Evolutionary conservation across 2,888 invertebrate species (phyloP).

Genomic region (Epistrophella euchroma): DNA sequence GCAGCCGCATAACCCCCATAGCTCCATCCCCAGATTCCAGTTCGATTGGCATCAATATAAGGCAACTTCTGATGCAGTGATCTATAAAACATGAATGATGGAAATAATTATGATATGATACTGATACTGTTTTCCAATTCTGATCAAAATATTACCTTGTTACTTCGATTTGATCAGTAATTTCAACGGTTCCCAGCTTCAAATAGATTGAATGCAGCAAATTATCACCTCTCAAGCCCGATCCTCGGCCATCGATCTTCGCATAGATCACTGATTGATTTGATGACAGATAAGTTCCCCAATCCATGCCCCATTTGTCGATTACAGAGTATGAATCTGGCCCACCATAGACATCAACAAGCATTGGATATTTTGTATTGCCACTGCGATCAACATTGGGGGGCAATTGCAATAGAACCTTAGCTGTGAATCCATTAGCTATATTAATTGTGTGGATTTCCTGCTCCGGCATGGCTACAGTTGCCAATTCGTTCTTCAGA

Average conservation of each 20-base stretch:
- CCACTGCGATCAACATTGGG: conserved; percentile 88
- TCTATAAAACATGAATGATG: conserved; percentile 73
- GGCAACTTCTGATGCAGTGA: conserved; percentile 86
- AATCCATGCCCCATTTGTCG: conserved; percentile 92
- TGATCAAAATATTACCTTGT: conserved; percentile 85
- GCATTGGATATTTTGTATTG: conserved; percentile 89
- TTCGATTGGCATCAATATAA: conserved; percentile 91
- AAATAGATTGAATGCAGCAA: conserved; percentile 93
- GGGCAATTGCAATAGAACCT: conserved; percentile 90
- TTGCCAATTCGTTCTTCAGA: conserved; percentile 84
- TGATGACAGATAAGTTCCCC: conserved; percentile 94
- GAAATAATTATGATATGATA: too few species aligned
- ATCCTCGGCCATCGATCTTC: conserved; percentile 95
- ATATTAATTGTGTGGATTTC: conserved; percentile 87
- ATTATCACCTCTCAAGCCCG: conserved; percentile 92
- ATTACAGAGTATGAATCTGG: conserved; percentile 93
- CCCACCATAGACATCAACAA: conserved; percentile 96
- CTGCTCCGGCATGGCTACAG: conserved; percentile 86
- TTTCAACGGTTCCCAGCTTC: conserved; percentile 94
- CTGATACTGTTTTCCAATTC: not conserved
- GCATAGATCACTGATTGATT: conserved; percentile 94
- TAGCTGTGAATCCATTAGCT: conserved; percentile 87
- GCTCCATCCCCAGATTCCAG: conserved; percentile 99
- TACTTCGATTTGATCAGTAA: conserved; percentile 95
- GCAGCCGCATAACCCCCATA: conserved; percentile 98